A percentile compares a stretch with the other conserved stretches of the same genome.
phyloP scores from a whole-genome alignment of 1,140 invertebrate genomes.

The Manduca sexta region DNA sequence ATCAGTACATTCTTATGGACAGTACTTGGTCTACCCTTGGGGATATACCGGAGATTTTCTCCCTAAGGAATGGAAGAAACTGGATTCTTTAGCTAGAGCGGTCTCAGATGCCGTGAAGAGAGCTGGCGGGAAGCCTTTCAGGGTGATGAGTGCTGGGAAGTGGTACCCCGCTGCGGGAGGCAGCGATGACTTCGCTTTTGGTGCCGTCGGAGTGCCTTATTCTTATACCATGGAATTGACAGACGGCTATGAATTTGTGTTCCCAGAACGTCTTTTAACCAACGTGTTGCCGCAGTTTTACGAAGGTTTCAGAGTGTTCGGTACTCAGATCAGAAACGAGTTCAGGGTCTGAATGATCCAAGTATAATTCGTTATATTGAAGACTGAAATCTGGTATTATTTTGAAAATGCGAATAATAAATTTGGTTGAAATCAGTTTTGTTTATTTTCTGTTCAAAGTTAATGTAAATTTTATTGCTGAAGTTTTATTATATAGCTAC shows the following conservation, averaged over 20 bases:
- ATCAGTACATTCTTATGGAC: conserved; percentile 80
- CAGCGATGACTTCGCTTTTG: conserved; percentile 82
- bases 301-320: conserved; percentile 55
- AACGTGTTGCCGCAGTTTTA: conserved; percentile 47
- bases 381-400: background rate
- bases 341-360: conserved; percentile 19
- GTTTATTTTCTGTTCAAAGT: background rate
- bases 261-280: conserved; percentile 39
- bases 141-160: conserved; percentile 67
- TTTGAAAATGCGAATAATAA: too few species aligned
- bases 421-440: background rate
- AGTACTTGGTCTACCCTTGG: conserved; percentile 76
- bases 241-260: conserved; percentile 58
- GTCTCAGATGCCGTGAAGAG: conserved; percentile 53
- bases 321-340: conserved; percentile 41
- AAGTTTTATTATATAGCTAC: too few species aligned
- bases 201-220: conserved; percentile 76
- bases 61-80: conserved; percentile 46
- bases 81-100: conserved; percentile 42
- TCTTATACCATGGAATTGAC: conserved; percentile 81
- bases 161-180: conserved; percentile 79
- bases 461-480: too few species aligned
- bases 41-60: conserved; percentile 68
- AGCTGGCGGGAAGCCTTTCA: conserved; percentile 66
- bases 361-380: background rate